These are phyloP conservation scores for Acleris laterana DNA, from an alignment of 2,888 invertebrate genomes.

Conservation along the genomic window DNA sequence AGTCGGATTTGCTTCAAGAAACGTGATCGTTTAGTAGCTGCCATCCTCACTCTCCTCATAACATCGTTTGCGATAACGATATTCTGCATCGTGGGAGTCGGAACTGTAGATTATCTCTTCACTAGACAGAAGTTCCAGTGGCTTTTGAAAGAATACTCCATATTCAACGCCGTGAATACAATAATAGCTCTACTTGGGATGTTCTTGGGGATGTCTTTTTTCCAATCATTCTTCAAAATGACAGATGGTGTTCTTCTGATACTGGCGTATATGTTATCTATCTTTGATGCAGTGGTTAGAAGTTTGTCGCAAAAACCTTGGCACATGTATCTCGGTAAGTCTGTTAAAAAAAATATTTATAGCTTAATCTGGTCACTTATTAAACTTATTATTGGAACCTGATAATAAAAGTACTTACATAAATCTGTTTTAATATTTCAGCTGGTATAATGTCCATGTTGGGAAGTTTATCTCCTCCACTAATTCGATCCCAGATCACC, in stretches of 20 bases:
- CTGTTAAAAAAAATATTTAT: too few species aligned
- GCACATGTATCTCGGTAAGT: constrained; percentile 42
- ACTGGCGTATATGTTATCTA: constrained; percentile 33
- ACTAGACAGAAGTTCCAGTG: constrained; percentile 40
- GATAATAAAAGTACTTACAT: neutral
- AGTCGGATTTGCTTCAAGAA: constrained; percentile 32
- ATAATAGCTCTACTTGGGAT: constrained; percentile 37
- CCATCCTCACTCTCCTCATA: constrained; percentile 30
- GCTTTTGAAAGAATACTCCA: constrained; percentile 39
- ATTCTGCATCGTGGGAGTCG: constrained; percentile 26
- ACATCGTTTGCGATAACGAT: constrained; percentile 27
- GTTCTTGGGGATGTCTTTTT: constrained; percentile 37
- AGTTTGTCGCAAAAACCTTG: constrained; percentile 36
- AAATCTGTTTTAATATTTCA: constrained; percentile 24
- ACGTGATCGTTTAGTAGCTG: constrained; percentile 4
- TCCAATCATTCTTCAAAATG: constrained; percentile 38
- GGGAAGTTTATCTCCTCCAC: constrained; percentile 36
- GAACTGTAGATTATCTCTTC: constrained; percentile 38
- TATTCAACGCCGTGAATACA: constrained; percentile 38
- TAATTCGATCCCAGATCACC: constrained; percentile 40
- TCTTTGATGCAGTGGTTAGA: constrained; percentile 33
- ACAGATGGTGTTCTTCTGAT: constrained; percentile 37
- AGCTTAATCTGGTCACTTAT: too few species aligned
- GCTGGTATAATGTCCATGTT: constrained; percentile 38
- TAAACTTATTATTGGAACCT: too few species aligned